Percentiles rank a stretch among this genome's conserved stretches.
These are phyloP conservation scores for Otocyon megalotis DNA, from an alignment of 2,113 vertebrate species.

Conservation along the genomic window DNA sequence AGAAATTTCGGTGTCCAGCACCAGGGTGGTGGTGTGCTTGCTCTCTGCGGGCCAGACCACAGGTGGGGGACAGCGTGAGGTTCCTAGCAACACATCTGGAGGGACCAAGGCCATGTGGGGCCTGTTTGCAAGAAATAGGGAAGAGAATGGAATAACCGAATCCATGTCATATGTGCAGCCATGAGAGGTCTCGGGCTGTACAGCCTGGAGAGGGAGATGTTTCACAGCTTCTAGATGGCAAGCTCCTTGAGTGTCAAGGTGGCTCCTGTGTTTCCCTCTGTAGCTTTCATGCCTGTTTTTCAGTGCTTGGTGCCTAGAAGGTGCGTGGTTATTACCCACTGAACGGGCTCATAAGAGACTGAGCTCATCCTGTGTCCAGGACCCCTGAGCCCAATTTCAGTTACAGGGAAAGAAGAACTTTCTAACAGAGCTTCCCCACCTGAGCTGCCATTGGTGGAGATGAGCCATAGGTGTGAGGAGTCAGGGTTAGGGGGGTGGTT, in stretches of 20 bases:
- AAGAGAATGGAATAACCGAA: too few relatives aligned
- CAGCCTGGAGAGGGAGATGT: neutral
- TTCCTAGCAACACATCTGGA: neutral
- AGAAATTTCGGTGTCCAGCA: neutral
- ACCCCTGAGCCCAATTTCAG: neutral
- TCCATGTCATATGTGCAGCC: rapidly evolving
- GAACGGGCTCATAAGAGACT: neutral
- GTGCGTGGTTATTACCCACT: neutral
- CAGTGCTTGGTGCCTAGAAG: neutral
- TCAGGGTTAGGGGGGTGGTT: neutral
- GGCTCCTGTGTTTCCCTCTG: neutral
- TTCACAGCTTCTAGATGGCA: neutral
- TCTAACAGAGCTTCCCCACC: too few relatives aligned
- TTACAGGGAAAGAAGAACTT: neutral
- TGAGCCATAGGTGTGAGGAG: neutral
- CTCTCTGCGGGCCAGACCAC: neutral
- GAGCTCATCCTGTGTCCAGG: neutral
- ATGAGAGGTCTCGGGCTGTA: rapidly evolving
- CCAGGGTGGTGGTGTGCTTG: neutral
- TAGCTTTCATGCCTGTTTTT: neutral
- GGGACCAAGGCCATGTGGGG: neutral
- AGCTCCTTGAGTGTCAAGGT: neutral
- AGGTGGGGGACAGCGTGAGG: rapidly evolving
- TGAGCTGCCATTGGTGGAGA: neutral
- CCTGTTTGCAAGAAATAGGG: neutral